These are phyloP conservation scores for Eutolmus rufibarbis DNA, from an alignment of 2,888 invertebrate species.

Conservation along the genomic window DNA sequence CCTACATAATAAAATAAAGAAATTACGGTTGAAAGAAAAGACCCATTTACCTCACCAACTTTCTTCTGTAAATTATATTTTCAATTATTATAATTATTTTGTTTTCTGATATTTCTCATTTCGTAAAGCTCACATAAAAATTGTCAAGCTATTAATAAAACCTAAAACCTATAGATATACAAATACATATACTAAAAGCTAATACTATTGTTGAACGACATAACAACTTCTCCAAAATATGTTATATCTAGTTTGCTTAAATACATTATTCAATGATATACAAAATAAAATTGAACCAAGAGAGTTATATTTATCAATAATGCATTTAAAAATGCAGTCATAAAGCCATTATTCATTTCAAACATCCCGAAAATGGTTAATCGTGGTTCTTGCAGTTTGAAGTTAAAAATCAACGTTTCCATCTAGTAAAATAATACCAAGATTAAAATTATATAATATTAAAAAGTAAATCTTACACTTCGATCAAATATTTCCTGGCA, in stretches of 20 bases:
- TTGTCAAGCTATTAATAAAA: too few species aligned
- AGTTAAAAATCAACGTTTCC: background rate
- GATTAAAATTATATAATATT: background rate
- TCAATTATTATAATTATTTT: too few species aligned
- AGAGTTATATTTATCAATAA: background rate
- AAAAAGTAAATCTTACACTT: background rate
- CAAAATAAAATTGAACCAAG: background rate
- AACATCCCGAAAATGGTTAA: background rate
- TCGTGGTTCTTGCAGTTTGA: background rate
- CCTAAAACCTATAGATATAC: too few species aligned
- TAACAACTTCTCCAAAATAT: background rate
- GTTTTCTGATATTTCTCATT: too few species aligned
- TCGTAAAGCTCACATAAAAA: too few species aligned
- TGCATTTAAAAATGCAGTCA: background rate
- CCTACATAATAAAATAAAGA: too few species aligned
- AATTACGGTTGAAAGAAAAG: too few species aligned
- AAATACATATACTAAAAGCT: too few species aligned
- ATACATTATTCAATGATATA: background rate
- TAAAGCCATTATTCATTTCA: background rate
- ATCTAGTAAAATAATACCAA: background rate
- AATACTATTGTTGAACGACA: too few species aligned
- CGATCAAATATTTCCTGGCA: background rate
- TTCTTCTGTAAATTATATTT: too few species aligned
- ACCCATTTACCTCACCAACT: too few species aligned
- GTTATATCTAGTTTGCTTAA: background rate